A percentile compares a stretch with the other conserved stretches of the same genome.
These are phyloP conservation scores for Platycheirus albimanus DNA, from an alignment of 2,888 invertebrate species.

Conservation along the genomic window DNA sequence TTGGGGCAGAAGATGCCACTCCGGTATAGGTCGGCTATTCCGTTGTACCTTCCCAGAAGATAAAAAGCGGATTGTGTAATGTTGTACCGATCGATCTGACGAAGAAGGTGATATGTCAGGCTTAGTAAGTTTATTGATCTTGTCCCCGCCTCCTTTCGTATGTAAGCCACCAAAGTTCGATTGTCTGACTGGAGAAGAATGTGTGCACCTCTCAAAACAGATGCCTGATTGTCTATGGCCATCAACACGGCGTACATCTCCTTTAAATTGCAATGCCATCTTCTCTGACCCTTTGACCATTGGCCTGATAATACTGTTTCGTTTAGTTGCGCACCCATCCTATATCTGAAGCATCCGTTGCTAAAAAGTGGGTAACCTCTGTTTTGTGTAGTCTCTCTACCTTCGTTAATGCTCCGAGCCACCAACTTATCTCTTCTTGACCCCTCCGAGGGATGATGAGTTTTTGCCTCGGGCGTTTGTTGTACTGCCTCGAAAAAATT, in stretches of 20 bases:
- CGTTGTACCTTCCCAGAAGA: no score
- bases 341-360: neutral
- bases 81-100: conserved; percentile 4
- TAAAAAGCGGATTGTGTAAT: neutral
- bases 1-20: no score
- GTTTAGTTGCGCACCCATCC: neutral
- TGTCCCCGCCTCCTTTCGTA: conserved; percentile 33
- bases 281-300: neutral
- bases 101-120: conserved; percentile 25
- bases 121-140: conserved; percentile 2
- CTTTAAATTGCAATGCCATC: conserved; percentile 22
- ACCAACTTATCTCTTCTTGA: conserved; percentile 11
- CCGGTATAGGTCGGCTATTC: no score
- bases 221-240: conserved; percentile 9
- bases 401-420: neutral
- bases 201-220: no score
- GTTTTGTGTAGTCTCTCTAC: neutral
- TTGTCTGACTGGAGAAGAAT: conserved; percentile 43
- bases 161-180: conserved; percentile 23
- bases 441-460: conserved; percentile 6
- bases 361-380: neutral
- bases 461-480: conserved; percentile 3
- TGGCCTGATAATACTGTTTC: neutral
- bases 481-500: conserved; percentile 14
- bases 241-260: conserved; percentile 18